Conservation (phyloP, 2,797 vertebrate species). For the Anas bahamensis region DNA sequence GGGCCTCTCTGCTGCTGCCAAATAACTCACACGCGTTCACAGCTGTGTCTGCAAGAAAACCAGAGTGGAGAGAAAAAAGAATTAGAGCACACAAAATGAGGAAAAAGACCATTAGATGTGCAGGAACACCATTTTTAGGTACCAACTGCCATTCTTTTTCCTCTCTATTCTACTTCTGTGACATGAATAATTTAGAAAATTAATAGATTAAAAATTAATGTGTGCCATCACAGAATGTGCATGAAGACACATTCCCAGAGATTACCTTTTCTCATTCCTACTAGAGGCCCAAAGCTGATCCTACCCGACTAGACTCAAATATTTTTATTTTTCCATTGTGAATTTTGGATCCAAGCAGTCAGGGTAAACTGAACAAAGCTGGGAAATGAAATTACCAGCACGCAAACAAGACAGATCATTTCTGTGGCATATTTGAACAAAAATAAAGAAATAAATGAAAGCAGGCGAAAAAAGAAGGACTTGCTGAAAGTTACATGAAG, state of each 20-base stretch:
- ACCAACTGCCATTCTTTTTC: not conserved
- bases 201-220: constrained; percentile 69
- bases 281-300: not conserved
- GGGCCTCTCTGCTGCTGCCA: not conserved
- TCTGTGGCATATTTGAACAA: constrained; percentile 3
- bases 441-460: constrained; percentile 11
- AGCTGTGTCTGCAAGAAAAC: not conserved
- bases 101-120: not conserved
- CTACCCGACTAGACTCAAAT: not conserved
- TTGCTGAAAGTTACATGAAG: constrained; percentile 21
- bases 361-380: not conserved
- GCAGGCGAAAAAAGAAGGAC: constrained; percentile 9
- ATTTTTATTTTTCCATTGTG: not conserved
- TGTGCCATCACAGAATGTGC: not conserved
- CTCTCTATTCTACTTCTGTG: constrained; percentile 12
- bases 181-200: constrained; percentile 66
- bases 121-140: not conserved
- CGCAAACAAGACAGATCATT: constrained; percentile 4
- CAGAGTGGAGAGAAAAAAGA: not conserved
- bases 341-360: not conserved
- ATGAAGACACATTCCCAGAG: not conserved
- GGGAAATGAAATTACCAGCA: constrained; percentile 34
- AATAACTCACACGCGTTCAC: no score
- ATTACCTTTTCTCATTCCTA: not conserved
- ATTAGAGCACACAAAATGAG: not conserved